These are phyloP conservation scores for Temnothorax unifasciatus DNA, from an alignment of 2,888 invertebrate genomes.

Conservation along the genomic window DNA sequence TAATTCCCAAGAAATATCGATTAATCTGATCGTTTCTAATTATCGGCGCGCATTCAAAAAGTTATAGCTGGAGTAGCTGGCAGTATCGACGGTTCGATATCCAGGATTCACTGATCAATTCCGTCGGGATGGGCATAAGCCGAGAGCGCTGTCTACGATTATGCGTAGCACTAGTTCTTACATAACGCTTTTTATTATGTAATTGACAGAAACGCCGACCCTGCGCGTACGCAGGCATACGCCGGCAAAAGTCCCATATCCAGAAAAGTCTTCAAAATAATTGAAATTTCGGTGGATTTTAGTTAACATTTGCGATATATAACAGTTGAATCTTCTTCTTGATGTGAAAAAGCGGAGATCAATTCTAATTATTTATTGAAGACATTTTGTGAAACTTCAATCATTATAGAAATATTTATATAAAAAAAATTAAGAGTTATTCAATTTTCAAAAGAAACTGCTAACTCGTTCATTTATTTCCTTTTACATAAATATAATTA, in stretches of 20 bases:
- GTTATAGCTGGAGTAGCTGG: slow-evolving; percentile 38
- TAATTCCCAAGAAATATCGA: background rate
- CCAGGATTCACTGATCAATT: slow-evolving; percentile 71
- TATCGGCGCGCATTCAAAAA: slow-evolving; percentile 12
- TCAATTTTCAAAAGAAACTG: background rate
- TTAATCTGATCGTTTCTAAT: slow-evolving; percentile 2
- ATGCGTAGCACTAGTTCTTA: slow-evolving; percentile 83
- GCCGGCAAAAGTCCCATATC: slow-evolving; percentile 68
- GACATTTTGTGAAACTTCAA: background rate
- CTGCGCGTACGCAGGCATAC: slow-evolving; percentile 68
- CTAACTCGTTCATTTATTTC: background rate
- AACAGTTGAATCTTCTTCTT: slow-evolving; percentile 23
- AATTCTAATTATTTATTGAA: background rate
- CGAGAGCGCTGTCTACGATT: slow-evolving; percentile 74
- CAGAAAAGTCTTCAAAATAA: slow-evolving; percentile 48
- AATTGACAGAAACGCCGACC: slow-evolving; percentile 83
- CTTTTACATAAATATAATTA: background rate
- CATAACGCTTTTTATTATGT: slow-evolving; percentile 85
- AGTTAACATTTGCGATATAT: background rate
- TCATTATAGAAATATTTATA: background rate
- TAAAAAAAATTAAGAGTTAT: background rate
- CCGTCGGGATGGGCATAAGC: slow-evolving; percentile 55
- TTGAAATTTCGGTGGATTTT: slow-evolving; percentile 23
- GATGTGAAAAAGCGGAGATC: background rate
- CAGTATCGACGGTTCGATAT: slow-evolving; percentile 10